phyloP scores from a whole-genome alignment of 1,140 invertebrate species.

The Apocrypta bakeri region DNA sequence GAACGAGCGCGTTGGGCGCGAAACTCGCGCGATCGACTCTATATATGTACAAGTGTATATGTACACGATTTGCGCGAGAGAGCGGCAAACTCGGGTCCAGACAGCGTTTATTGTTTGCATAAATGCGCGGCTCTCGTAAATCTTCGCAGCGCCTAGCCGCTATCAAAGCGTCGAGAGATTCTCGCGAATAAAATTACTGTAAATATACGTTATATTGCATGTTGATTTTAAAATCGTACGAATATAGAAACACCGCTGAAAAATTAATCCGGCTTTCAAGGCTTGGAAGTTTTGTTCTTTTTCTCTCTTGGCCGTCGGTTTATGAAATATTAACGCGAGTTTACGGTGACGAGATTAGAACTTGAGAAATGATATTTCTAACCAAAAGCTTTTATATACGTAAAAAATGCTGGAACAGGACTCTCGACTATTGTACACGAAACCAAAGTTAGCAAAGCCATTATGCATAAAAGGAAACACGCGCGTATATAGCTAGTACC shows the following conservation, averaged over 20 bases:
- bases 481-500: too few relatives aligned
- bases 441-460: too few relatives aligned
- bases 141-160: slow-evolving; percentile 45
- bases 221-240: background rate
- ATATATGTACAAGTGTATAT: slow-evolving; percentile 5
- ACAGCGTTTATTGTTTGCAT: slow-evolving; percentile 66
- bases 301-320: too few relatives aligned
- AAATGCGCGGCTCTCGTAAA: slow-evolving; percentile 66
- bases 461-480: too few relatives aligned
- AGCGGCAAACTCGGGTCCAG: background rate
- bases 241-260: background rate
- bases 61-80: too few relatives aligned
- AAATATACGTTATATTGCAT: too few relatives aligned
- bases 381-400: too few relatives aligned
- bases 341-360: too few relatives aligned
- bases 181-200: slow-evolving; percentile 45
- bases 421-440: too few relatives aligned
- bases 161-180: slow-evolving; percentile 17
- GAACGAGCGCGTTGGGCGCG: slow-evolving; percentile 56
- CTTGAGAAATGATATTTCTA: too few relatives aligned
- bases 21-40: slow-evolving; percentile 8
- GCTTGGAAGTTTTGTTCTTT: background rate
- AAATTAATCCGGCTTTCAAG: background rate
- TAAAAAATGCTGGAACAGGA: too few relatives aligned
- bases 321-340: too few relatives aligned